Percentiles rank a stretch among this genome's conserved stretches.
Evolutionary conservation across 2,113 vertebrate genomes (phyloP).

Genomic region (Sapajus apella): DNA sequence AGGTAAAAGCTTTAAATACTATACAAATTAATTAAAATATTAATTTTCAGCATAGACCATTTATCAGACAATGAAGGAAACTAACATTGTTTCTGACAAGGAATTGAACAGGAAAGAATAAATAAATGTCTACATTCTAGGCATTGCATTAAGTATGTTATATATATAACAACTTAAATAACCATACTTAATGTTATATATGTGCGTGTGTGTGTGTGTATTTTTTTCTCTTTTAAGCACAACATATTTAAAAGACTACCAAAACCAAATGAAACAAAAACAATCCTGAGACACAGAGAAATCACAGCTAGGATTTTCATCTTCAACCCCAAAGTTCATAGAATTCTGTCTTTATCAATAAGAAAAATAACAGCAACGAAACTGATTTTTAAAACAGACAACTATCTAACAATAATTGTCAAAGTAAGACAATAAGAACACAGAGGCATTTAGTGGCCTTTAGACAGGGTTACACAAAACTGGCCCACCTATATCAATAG

Average conservation of each 20-base stretch:
- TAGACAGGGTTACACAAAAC: neutral
- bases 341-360: neutral
- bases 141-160: neutral
- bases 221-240: neutral
- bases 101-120: neutral
- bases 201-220: too few relatives aligned
- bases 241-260: neutral
- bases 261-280: constrained; percentile 30
- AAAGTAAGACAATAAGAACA: neutral
- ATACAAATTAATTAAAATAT: neutral
- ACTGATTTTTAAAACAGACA: neutral
- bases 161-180: too few relatives aligned
- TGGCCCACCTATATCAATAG: neutral
- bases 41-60: neutral
- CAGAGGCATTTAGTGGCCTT: neutral
- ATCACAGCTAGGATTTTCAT: neutral
- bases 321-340: neutral
- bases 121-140: neutral
- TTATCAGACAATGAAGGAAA: neutral
- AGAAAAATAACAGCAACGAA: neutral
- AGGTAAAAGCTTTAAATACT: neutral
- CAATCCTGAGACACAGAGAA: neutral
- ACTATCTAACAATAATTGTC: neutral
- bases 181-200: too few relatives aligned
- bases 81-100: neutral